Conservation (phyloP, 2,797 vertebrate species). For the Artibeus lituratus region DNA sequence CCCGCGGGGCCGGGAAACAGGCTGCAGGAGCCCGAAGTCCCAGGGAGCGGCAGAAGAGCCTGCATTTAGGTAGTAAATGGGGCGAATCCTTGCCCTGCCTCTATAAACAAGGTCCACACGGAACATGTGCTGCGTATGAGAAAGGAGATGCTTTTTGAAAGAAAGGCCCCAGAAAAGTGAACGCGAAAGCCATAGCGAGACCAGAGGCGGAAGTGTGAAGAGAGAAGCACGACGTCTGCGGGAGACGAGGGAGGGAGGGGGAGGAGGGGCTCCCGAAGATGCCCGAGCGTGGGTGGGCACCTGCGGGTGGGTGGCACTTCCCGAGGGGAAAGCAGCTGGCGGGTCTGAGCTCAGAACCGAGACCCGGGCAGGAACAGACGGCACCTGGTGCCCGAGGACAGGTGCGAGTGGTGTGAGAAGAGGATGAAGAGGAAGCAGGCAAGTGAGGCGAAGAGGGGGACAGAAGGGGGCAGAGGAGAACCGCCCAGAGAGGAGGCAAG, state of each 20-base stretch:
- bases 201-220: too few relatives aligned
- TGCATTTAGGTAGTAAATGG: neutral
- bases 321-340: neutral
- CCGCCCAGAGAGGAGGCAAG: neutral
- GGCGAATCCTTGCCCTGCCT: neutral
- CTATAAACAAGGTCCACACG: neutral
- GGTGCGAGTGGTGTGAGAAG: neutral
- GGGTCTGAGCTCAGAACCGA: neutral
- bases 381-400: neutral
- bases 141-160: neutral
- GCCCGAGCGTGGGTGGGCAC: accelerated
- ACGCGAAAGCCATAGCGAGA: neutral
- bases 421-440: neutral
- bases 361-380: conserved; percentile 1
- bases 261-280: accelerated
- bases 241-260: neutral
- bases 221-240: accelerated
- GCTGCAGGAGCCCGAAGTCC: neutral
- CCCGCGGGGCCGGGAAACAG: neutral
- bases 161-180: neutral
- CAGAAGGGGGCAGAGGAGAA: neutral
- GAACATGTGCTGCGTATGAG: neutral
- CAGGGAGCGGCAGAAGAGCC: neutral
- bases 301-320: neutral
- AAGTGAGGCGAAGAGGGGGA: neutral